Evolutionary conservation across 2,888 invertebrate species (phyloP).

Genomic region (Oscheius sp.): DNA sequence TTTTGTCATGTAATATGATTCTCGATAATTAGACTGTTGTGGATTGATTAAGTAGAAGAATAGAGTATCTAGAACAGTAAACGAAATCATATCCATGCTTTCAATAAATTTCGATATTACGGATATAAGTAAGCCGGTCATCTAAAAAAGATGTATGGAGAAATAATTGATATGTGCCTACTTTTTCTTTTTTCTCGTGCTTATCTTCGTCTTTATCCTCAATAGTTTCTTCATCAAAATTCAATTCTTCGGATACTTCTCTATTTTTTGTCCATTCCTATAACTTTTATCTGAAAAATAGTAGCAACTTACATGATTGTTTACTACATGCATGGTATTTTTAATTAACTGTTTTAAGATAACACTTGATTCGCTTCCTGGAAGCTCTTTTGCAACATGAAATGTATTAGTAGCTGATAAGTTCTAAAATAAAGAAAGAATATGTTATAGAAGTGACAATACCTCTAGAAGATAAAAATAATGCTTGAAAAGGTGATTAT

Average conservation of each 20-base stretch:
- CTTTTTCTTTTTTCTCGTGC: conserved; percentile 28
- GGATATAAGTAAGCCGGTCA: background rate
- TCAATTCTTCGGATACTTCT: conserved; percentile 25
- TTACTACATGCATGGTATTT: conserved; percentile 18
- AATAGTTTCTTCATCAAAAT: conserved; percentile 5
- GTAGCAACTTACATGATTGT: conserved; percentile 4
- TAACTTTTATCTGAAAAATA: background rate
- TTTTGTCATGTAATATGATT: conserved; percentile 14
- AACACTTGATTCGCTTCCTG: conserved; percentile 6
- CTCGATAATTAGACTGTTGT: conserved; percentile 34
- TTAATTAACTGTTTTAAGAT: conserved; percentile 16
- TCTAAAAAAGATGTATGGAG: conserved; percentile 18
- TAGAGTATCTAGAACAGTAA: conserved; percentile 42
- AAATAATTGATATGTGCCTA: background rate
- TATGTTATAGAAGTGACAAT: background rate
- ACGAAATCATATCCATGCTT: conserved; percentile 34
- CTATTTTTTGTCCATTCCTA: conserved; percentile 20
- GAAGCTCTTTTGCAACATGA: background rate
- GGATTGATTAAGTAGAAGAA: conserved; percentile 46
- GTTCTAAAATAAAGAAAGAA: conserved; percentile 5
- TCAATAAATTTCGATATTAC: conserved; percentile 2
- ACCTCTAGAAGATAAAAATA: conserved; percentile 23
- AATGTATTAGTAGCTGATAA: conserved; percentile 4
- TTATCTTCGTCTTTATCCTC: conserved; percentile 18
- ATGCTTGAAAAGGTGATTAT: background rate